Evolutionary conservation across 2,888 invertebrate genomes (phyloP).

Genomic region (Zygothrica quintamaculata): DNA sequence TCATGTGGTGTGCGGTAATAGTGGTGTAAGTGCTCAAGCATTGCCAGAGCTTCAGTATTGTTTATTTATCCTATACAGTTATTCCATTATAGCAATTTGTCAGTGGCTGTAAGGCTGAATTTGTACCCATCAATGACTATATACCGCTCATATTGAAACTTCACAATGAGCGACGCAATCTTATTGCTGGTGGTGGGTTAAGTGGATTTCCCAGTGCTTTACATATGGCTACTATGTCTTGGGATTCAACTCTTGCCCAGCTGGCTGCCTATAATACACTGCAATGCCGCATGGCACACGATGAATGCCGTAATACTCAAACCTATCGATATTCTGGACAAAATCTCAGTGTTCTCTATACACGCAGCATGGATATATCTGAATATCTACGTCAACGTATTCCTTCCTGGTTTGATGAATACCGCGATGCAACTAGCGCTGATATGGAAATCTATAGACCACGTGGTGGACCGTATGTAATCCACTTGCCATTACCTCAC

Average conservation of each 20-base stretch:
- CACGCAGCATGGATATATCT: slow-evolving; percentile 26
- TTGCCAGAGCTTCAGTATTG: neutral
- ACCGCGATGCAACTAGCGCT: slow-evolving; percentile 54
- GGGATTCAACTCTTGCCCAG: slow-evolving; percentile 65
- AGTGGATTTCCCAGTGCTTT: slow-evolving; percentile 58
- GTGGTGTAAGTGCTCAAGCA: slow-evolving; percentile 53
- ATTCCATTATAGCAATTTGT: slow-evolving; percentile 49
- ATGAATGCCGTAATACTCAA: slow-evolving; percentile 69
- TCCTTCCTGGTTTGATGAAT: slow-evolving; percentile 60
- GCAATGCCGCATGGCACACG: slow-evolving; percentile 69
- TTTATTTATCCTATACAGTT: neutral
- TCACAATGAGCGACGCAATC: slow-evolving; percentile 70
- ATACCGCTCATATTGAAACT: slow-evolving; percentile 53
- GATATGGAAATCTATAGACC: slow-evolving; percentile 55
- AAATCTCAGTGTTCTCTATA: slow-evolving; percentile 63
- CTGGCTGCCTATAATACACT: slow-evolving; percentile 66
- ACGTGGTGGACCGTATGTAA: slow-evolving; percentile 63
- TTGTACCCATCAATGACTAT: slow-evolving; percentile 46
- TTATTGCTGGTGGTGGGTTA: slow-evolving; percentile 65
- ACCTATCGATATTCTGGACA: slow-evolving; percentile 67
- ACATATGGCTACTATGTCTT: slow-evolving; percentile 70
- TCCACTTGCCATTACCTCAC: neutral
- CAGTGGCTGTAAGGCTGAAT: slow-evolving; percentile 56
- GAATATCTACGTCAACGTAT: slow-evolving; percentile 59
- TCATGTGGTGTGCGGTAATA: slow-evolving; percentile 61